phyloP scores from a whole-genome alignment of 2,888 invertebrate species.

The Caenorhabditis sp. region DNA sequence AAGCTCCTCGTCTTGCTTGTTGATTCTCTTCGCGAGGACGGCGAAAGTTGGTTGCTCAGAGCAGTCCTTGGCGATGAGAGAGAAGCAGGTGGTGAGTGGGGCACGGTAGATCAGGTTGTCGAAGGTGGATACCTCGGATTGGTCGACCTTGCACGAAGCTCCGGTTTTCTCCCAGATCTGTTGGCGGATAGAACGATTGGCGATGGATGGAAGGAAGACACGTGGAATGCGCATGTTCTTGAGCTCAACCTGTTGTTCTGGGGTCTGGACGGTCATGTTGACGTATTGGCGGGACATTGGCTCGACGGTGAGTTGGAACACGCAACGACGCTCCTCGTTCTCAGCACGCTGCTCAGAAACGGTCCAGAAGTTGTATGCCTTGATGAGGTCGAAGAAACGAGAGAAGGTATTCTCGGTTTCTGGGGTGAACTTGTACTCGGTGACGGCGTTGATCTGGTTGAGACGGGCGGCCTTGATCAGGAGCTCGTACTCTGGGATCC shows the following conservation, averaged over 20 bases:
- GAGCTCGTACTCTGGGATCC: constrained; percentile 54
- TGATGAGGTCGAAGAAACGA: constrained; percentile 60
- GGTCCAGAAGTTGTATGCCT: constrained; percentile 68
- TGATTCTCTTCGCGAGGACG: constrained; percentile 78
- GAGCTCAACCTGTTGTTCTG: constrained; percentile 54
- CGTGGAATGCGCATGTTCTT: constrained; percentile 42
- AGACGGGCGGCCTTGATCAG: constrained; percentile 66
- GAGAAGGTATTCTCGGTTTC: constrained; percentile 52
- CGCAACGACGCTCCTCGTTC: constrained; percentile 43
- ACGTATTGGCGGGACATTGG: constrained; percentile 65
- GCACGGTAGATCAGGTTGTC: constrained; percentile 75
- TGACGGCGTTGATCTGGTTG: constrained; percentile 62
- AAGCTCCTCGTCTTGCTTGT: constrained; percentile 62
- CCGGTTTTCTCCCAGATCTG: constrained; percentile 41
- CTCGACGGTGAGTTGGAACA: constrained; percentile 66
- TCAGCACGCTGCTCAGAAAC: constrained; percentile 40
- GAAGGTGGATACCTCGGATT: constrained; percentile 73
- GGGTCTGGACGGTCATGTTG: constrained; percentile 72
- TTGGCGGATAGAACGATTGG: constrained; percentile 29
- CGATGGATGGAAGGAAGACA: constrained; percentile 45
- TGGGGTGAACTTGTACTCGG: constrained; percentile 62
- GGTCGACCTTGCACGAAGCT: constrained; percentile 51
- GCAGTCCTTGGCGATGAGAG: constrained; percentile 80
- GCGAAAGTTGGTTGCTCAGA: constrained; percentile 78
- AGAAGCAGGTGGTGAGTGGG: constrained; percentile 78